phyloP scores from a whole-genome alignment of 2,797 vertebrate species.

The Rallus crepitans region DNA sequence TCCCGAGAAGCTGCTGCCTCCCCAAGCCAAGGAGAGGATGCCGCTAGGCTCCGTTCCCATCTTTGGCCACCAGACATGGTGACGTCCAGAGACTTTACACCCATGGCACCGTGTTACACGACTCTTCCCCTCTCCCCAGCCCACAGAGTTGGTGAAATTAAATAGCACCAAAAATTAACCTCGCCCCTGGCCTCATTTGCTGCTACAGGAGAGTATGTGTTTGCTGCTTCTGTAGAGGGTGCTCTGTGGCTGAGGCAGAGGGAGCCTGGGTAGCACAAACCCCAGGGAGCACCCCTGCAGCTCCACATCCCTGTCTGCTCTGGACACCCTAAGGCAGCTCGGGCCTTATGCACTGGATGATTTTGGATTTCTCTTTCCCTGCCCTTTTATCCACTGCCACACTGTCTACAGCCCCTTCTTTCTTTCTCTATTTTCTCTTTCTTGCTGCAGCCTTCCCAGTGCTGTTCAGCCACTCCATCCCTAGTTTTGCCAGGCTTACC shows the following conservation, averaged over 20 bases:
- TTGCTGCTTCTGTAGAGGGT: background rate
- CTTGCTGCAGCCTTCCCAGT: background rate
- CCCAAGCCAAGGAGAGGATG: background rate
- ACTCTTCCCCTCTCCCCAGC: constrained; percentile 8
- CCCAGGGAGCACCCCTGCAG: background rate
- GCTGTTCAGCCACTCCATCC: background rate
- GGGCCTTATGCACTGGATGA: background rate
- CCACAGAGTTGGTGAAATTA: background rate
- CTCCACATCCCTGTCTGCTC: background rate
- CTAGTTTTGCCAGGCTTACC: background rate
- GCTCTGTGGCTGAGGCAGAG: background rate
- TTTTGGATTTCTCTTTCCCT: background rate
- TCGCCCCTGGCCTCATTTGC: background rate
- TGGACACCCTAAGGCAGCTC: background rate
- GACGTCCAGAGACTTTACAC: background rate
- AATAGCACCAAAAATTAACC: constrained; percentile 15
- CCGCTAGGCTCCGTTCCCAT: background rate
- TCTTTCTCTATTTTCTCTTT: background rate
- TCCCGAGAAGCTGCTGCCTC: background rate
- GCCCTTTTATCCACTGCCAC: background rate
- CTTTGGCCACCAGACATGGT: constrained; percentile 7
- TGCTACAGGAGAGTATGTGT: background rate
- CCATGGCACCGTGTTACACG: background rate
- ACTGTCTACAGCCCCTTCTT: background rate
- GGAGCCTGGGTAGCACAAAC: background rate